Percentiles rank a stretch among this genome's conserved stretches.
These are phyloP conservation scores for Peromyscus maniculatus DNA, from an alignment of 2,113 vertebrate species.

Conservation along the genomic window DNA sequence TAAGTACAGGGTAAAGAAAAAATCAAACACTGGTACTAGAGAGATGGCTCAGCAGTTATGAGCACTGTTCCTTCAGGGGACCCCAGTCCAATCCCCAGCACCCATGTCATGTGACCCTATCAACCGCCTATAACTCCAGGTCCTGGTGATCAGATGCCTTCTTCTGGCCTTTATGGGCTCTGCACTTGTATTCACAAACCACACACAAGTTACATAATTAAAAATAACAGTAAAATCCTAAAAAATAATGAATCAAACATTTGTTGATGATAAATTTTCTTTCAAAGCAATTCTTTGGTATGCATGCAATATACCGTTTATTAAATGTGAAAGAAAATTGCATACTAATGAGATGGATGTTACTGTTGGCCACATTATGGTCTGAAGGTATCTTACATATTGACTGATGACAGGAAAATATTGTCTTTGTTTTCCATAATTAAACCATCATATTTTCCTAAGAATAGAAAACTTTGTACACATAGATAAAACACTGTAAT, in stretches of 20 bases:
- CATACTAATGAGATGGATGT: neutral
- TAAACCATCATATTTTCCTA: neutral
- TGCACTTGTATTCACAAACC: neutral
- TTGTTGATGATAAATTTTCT: neutral
- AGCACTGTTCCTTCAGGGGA: neutral
- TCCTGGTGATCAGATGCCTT: neutral
- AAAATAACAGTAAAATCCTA: neutral
- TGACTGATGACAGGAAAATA: neutral
- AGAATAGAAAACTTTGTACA: neutral
- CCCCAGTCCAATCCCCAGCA: too few relatives aligned
- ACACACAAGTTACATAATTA: neutral
- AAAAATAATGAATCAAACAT: neutral
- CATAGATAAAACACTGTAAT: neutral
- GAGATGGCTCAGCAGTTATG: neutral
- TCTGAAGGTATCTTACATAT: neutral
- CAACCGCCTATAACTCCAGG: neutral
- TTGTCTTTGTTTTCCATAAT: neutral
- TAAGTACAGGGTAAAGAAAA: too few relatives aligned
- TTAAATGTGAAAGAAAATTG: neutral
- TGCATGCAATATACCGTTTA: neutral
- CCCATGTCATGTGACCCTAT: neutral
- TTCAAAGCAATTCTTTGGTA: neutral
- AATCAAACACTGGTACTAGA: neutral
- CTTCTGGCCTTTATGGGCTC: too few relatives aligned
- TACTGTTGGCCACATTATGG: neutral